Evolutionary conservation across 2,888 invertebrate genomes (phyloP), one percentile per base, ranked within the genome.

Genomic region (Ametastegia equiseti): DNA sequence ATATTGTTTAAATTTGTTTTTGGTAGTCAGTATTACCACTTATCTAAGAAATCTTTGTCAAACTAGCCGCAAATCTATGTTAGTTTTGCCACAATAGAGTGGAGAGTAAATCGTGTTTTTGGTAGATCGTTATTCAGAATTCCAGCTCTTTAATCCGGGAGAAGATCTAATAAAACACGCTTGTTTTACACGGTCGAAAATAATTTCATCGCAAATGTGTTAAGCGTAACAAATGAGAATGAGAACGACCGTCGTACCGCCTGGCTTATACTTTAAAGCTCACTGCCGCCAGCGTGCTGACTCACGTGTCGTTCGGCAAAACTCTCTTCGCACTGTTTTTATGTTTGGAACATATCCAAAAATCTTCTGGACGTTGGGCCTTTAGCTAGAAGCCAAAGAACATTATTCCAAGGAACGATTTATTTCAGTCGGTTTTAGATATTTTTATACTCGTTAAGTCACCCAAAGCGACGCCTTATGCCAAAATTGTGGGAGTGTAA

Each of bases 311-410:
- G n/a, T n/a, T n/a, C 30, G n/a, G 54, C 75, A 54, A 54, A 54
- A 47, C 33, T n/a, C 15, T n/a, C n/a, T n/a, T n/a, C n/a, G n/a
- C 13, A 71, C 75, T 57, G 75, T 75, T 75, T 75, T 78, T 78
- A 57, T 78, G 60, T 60, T 78, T 78, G 78, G 78, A 78, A 15
- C 42, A 42, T 60, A 15, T 78, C 78, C 78, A 78, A 78, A 78
- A 78, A n/a, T n/a, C 27, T 30, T 27, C 6, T 42, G 27, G 5
- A 63, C 33, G 60, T 30, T 27, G 19, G 23, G 23, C 11, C 54
- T 11, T 9, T 39, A 15, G 19, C 39, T 30, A 30, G 27, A 27
- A 57, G 63, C 60, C 78, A 63, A 78, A 63, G 54, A 57, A 78
- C 60, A 63, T 78, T 78, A 63, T 78, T 75, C 75, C 36, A 33